Evolutionary conservation across 2,113 vertebrate genomes (phyloP).

Genomic region (Oxyruncus cristatus): DNA sequence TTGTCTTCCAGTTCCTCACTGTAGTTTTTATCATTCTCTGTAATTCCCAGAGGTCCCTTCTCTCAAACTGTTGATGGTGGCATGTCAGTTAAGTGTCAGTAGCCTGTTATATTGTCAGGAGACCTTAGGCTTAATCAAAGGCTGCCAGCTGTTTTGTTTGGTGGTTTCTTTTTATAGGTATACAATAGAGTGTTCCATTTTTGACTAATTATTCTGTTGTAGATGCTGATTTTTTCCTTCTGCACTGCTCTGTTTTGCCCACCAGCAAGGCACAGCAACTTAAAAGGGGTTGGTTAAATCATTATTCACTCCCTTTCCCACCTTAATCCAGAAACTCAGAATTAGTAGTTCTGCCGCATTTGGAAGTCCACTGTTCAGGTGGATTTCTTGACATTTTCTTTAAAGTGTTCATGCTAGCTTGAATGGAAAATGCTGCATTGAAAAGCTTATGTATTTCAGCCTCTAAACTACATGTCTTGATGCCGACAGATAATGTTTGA

Average conservation of each 20-base stretch:
- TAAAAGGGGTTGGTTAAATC: background rate
- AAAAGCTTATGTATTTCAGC: background rate
- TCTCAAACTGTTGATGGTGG: background rate
- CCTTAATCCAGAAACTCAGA: background rate
- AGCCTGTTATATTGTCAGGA: background rate
- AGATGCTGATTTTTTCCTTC: background rate
- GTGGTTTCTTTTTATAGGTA: background rate
- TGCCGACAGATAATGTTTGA: background rate
- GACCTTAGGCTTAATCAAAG: background rate
- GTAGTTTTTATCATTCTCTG: background rate
- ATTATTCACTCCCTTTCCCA: background rate
- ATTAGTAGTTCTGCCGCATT: background rate
- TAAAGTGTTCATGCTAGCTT: background rate
- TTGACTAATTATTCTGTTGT: background rate
- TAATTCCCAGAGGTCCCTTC: background rate
- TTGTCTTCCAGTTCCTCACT: background rate
- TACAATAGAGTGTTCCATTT: background rate
- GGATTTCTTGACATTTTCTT: background rate
- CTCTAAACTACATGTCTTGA: background rate
- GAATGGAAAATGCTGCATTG: background rate
- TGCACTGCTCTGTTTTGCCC: background rate
- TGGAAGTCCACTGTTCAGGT: background rate
- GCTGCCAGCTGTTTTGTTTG: background rate
- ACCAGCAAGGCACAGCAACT: background rate
- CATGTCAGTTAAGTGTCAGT: background rate